Evolutionary conservation across 2,797 vertebrate species (phyloP).

Genomic region (Microhierax caerulescens): DNA sequence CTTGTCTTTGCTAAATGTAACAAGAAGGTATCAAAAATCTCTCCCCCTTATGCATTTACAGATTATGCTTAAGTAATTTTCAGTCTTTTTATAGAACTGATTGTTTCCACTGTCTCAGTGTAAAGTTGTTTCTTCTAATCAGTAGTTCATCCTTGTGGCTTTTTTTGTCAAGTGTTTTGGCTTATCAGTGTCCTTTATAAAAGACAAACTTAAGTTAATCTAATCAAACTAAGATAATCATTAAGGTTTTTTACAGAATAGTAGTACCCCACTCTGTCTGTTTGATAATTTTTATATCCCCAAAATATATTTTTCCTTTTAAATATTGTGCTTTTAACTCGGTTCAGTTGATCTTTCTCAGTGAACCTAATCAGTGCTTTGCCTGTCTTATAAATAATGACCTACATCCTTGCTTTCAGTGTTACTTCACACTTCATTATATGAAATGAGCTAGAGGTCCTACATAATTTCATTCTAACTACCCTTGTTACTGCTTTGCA

Average conservation of each 20-base stretch:
- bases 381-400: neutral
- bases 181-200: neutral
- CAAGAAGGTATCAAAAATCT: neutral
- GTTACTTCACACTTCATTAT: neutral
- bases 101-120: neutral
- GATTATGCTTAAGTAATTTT: neutral
- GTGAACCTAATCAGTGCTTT: neutral
- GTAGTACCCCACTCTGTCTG: neutral
- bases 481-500: neutral
- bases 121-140: neutral
- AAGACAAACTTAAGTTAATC: neutral
- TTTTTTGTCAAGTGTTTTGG: neutral
- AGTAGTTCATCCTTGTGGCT: neutral
- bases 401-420: neutral
- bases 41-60: neutral
- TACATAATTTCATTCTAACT: neutral
- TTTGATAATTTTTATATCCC: neutral
- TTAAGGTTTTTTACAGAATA: neutral
- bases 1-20: neutral
- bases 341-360: neutral
- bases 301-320: neutral
- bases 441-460: neutral
- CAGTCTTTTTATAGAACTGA: neutral
- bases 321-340: neutral
- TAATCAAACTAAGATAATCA: neutral